Evolutionary conservation across 2,113 vertebrate species (phyloP).

Genomic region (Octodon degus): DNA sequence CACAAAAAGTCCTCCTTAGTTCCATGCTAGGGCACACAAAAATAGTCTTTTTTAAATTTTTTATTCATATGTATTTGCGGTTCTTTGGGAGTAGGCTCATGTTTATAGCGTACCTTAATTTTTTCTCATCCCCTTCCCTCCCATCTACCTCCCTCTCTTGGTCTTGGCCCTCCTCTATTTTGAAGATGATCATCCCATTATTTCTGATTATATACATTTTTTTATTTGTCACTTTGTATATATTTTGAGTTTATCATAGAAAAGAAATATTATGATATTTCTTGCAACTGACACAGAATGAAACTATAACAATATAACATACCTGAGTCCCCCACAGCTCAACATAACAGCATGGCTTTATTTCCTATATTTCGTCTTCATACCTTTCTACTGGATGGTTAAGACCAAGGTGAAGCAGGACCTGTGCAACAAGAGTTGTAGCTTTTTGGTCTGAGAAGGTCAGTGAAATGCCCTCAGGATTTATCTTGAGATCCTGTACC

Average conservation of each 20-base stretch:
- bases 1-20: background rate
- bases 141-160: background rate
- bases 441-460: too few relatives aligned
- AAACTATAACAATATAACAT: conserved; percentile 15
- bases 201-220: background rate
- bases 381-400: too few relatives aligned
- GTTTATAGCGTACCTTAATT: background rate
- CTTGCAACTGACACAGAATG: background rate
- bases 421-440: too few relatives aligned
- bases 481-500: too few relatives aligned
- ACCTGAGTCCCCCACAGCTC: too few relatives aligned
- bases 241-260: background rate
- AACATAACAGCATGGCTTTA: too few relatives aligned
- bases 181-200: background rate
- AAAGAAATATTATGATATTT: background rate
- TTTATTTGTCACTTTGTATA: background rate
- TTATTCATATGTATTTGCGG: background rate
- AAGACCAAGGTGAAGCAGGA: too few relatives aligned
- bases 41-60: background rate
- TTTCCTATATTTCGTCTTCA: too few relatives aligned
- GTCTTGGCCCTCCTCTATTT: background rate
- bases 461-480: too few relatives aligned
- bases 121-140: background rate
- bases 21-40: background rate
- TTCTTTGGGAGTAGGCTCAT: background rate